Conservation (phyloP, 2,797 vertebrate genomes). For the Anolis apletophallus region DNA sequence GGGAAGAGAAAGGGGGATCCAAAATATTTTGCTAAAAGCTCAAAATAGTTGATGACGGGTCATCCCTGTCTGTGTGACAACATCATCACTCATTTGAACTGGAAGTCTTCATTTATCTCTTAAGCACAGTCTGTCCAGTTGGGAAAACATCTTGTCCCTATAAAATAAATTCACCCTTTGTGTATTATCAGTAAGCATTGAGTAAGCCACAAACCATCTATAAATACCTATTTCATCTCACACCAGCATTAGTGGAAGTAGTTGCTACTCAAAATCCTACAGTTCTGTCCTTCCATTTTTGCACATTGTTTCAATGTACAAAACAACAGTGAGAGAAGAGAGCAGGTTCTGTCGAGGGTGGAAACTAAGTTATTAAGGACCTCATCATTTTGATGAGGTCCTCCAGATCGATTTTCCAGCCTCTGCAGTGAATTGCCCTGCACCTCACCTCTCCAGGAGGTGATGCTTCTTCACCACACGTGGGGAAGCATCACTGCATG, state of each 20-base stretch:
- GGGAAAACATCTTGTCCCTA: slow-evolving; percentile 30
- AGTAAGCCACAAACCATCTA: slow-evolving; percentile 60
- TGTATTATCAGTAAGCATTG: slow-evolving; percentile 64
- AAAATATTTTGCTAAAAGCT: not conserved
- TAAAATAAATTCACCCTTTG: slow-evolving; percentile 58
- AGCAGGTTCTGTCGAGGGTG: not conserved
- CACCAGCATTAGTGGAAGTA: slow-evolving; percentile 60
- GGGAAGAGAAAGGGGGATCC: not conserved
- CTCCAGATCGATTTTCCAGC: no score
- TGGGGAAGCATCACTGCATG: no score
- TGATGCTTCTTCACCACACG: no score
- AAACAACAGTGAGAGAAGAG: not conserved
- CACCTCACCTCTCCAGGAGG: no score
- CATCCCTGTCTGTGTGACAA: slow-evolving; percentile 11
- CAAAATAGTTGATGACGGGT: slow-evolving; percentile 30
- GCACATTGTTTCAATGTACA: not conserved
- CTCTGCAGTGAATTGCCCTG: no score
- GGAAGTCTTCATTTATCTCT: slow-evolving; percentile 38
- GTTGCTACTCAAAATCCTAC: slow-evolving; percentile 65
- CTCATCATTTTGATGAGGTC: no score
- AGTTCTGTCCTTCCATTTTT: slow-evolving; percentile 11
- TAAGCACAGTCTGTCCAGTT: slow-evolving; percentile 52
- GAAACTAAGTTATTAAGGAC: no score
- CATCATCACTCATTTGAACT: slow-evolving; percentile 32
- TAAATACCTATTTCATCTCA: slow-evolving; percentile 61